Conservation (phyloP, 2,797 vertebrate genomes). For the Macroramphosus scolopax region DNA sequence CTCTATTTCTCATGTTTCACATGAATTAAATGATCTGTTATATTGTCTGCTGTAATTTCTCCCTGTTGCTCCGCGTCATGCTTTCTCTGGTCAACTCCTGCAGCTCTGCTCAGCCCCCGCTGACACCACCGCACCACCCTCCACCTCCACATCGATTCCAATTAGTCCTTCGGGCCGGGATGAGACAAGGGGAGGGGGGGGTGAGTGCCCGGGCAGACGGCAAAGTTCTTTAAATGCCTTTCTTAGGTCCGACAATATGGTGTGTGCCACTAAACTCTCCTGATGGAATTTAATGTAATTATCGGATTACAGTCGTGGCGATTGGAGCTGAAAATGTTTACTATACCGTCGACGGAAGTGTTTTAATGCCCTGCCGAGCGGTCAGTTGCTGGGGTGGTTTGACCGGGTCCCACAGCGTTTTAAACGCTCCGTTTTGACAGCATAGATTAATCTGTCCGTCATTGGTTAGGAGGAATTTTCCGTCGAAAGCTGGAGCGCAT, state of each 20-base stretch:
- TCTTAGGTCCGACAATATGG: constrained; percentile 72
- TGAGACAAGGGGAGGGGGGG: constrained; percentile 33
- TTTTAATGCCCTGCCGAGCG: constrained; percentile 24
- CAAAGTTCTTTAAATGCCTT: constrained; percentile 68
- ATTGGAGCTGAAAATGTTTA: constrained; percentile 60
- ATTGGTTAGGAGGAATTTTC: background rate
- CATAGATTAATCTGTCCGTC: constrained; percentile 11
- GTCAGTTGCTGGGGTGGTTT: constrained; percentile 4
- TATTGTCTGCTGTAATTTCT: too few relatives aligned
- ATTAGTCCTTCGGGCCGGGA: constrained; percentile 33
- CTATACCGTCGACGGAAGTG: constrained; percentile 34
- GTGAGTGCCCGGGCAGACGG: constrained; percentile 61
- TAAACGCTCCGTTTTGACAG: constrained; percentile 17
- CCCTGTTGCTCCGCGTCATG: too few relatives aligned
- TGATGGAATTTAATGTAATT: constrained; percentile 77
- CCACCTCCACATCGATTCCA: constrained; percentile 24
- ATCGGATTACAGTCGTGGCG: constrained; percentile 75
- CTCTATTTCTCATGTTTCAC: too few relatives aligned
- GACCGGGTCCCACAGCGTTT: constrained; percentile 5
- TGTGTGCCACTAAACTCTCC: constrained; percentile 75
- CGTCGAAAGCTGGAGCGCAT: constrained; percentile 20
- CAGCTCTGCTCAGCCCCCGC: too few relatives aligned
- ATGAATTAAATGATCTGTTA: too few relatives aligned
- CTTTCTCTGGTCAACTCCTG: constrained; percentile 14
- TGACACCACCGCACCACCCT: constrained; percentile 14